phyloP scores from a whole-genome alignment of 2,888 invertebrate species.

The Brachyptera risi region DNA sequence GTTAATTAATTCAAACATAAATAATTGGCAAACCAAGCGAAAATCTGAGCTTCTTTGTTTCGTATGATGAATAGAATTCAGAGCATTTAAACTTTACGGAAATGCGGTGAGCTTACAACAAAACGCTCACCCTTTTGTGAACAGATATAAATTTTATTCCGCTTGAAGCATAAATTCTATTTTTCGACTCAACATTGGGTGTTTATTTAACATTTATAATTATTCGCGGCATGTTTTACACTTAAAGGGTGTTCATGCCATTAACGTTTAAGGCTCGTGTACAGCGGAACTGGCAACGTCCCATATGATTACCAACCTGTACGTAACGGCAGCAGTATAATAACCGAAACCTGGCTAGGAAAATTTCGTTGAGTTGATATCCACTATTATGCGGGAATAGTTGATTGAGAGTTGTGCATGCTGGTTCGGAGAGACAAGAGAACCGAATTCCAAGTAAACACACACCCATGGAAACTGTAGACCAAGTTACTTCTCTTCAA shows the following conservation, averaged over 20 bases:
- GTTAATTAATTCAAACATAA: not conserved
- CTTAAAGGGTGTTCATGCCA: too few species aligned
- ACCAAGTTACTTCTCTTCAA: slow-evolving; percentile 1
- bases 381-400: too few species aligned
- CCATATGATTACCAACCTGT: too few species aligned
- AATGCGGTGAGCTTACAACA: slow-evolving; percentile 3
- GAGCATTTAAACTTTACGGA: not conserved
- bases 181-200: not conserved
- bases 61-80: not conserved
- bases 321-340: too few species aligned
- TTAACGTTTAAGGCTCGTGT: too few species aligned
- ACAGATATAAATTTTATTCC: not conserved
- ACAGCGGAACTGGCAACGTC: too few species aligned
- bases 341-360: too few species aligned
- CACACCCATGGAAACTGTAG: not conserved
- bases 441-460: not conserved
- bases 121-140: not conserved
- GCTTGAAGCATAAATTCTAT: not conserved
- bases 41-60: not conserved
- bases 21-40: not conserved
- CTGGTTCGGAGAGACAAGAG: too few species aligned
- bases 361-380: too few species aligned
- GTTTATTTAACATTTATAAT: too few species aligned
- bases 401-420: too few species aligned
- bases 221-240: too few species aligned